Evolutionary conservation across 2,888 invertebrate genomes (phyloP).

Genomic region (Cataglyphis livida): DNA sequence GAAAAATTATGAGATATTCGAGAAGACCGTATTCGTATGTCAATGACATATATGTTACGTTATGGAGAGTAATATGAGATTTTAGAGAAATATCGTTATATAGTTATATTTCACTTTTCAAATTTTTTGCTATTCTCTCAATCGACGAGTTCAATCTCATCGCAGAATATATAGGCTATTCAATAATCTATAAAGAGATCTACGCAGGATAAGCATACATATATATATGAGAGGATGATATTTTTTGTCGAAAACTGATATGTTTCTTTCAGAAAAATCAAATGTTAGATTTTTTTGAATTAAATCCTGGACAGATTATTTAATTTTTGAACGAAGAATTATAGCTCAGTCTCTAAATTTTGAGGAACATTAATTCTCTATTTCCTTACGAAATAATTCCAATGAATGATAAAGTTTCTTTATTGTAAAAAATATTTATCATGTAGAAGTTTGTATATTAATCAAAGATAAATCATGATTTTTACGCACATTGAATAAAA

Average conservation of each 20-base stretch:
- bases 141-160: background rate
- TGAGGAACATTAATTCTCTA: background rate
- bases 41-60: background rate
- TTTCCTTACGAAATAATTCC: background rate
- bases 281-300: background rate
- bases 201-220: background rate
- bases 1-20: constrained; percentile 7
- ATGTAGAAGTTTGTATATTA: constrained; percentile 57
- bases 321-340: background rate
- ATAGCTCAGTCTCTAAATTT: background rate
- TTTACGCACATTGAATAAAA: constrained; percentile 54
- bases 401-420: constrained; percentile 45
- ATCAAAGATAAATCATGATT: constrained; percentile 69
- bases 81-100: background rate
- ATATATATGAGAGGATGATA: background rate
- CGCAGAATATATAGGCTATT: background rate
- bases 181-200: background rate
- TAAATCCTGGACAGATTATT: background rate
- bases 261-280: background rate
- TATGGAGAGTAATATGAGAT: background rate
- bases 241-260: background rate
- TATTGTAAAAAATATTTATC: constrained; percentile 56
- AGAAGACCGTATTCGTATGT: background rate
- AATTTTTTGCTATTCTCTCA: background rate
- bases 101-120: background rate